Evolutionary conservation across 2,113 vertebrate genomes (phyloP).

Genomic region (Phylloscopus whistleri): DNA sequence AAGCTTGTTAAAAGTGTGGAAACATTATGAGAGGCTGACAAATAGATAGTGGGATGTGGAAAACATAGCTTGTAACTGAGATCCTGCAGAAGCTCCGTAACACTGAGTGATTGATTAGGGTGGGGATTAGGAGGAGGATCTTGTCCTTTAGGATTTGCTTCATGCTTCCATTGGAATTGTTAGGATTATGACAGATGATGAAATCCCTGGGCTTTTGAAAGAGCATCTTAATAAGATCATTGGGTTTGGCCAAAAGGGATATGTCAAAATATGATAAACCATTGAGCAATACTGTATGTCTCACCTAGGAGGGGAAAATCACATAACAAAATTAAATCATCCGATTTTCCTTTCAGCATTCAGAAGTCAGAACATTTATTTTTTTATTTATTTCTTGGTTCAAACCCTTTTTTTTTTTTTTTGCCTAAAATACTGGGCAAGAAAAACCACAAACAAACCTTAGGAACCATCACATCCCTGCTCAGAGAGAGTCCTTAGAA

Average conservation of each 20-base stretch:
- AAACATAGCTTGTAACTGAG: background rate
- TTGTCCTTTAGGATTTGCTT: background rate
- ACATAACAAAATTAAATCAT: background rate
- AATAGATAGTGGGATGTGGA: background rate
- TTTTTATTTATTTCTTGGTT: background rate
- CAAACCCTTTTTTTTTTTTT: background rate
- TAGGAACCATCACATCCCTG: background rate
- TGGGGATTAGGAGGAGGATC: background rate
- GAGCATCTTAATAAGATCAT: background rate
- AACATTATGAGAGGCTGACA: background rate
- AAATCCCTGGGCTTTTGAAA: constrained; percentile 4
- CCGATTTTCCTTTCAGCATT: background rate
- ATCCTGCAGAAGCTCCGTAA: background rate
- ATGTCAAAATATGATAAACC: constrained; percentile 9
- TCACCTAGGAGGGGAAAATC: background rate
- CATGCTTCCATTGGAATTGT: background rate
- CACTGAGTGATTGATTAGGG: background rate
- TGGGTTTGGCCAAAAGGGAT: background rate
- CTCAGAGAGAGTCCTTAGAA: background rate
- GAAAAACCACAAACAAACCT: background rate
- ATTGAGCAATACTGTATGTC: background rate
- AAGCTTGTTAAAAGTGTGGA: background rate
- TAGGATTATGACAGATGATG: background rate
- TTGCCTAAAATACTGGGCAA: background rate
- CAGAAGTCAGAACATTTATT: background rate